These are phyloP conservation scores for Phataginus tetradactyla DNA, from an alignment of 2,797 vertebrate genomes.

Conservation along the genomic window DNA sequence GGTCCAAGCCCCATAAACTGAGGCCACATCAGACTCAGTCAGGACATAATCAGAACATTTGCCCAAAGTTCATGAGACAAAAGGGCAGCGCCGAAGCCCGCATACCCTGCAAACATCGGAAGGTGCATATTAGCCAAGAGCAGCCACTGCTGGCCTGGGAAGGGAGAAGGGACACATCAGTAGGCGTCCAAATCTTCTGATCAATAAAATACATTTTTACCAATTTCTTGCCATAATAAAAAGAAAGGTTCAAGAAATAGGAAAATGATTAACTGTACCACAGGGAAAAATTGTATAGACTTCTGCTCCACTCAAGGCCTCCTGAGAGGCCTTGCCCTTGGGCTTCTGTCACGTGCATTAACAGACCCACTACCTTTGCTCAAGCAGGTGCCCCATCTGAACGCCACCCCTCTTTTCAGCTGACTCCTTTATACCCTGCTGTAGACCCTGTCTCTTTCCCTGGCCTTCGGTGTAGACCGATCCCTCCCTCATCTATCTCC, in stretches of 20 bases:
- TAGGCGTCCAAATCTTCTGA: background rate
- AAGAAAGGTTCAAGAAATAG: background rate
- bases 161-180: background rate
- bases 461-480: background rate
- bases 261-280: background rate
- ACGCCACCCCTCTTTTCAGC: background rate
- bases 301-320: background rate
- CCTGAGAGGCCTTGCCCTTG: background rate
- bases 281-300: background rate
- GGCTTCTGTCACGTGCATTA: background rate
- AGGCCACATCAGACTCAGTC: background rate
- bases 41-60: background rate
- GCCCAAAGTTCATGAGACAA: background rate
- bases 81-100: background rate
- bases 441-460: accelerated
- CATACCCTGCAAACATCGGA: background rate
- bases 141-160: background rate
- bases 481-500: background rate
- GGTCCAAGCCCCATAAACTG: background rate
- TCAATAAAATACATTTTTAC: background rate
- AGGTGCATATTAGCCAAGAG: background rate
- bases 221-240: background rate
- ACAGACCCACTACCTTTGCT: background rate
- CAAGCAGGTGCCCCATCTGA: background rate
- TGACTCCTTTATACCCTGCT: background rate